Percentiles rank a stretch among this genome's conserved stretches.
These are phyloP conservation scores for Steinernema feltiae DNA, from an alignment of 1,140 invertebrate genomes.

Conservation along the genomic window DNA sequence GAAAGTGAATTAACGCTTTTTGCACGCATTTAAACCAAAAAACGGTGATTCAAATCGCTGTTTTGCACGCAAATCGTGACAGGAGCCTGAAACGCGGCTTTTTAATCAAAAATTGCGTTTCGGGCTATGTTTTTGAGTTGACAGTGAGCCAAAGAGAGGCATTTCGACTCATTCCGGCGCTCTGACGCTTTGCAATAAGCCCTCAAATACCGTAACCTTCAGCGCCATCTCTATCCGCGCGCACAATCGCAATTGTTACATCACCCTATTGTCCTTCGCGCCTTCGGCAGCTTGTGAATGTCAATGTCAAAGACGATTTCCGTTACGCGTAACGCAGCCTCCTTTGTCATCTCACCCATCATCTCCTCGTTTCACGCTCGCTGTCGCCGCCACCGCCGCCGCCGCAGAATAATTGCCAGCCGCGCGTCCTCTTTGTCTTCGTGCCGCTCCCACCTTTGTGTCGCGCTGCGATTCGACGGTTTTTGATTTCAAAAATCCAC, in stretches of 20 bases:
- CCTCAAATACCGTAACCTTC: background rate
- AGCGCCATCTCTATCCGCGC: background rate
- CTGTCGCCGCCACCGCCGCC: background rate
- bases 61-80: no score
- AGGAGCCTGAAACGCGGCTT: no score
- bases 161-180: no score
- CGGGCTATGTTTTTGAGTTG: no score
- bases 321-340: background rate
- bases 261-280: conserved; percentile 1
- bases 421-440: background rate
- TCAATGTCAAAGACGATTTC: conserved; percentile 4
- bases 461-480: background rate
- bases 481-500: background rate
- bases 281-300: background rate
- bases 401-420: conserved; percentile 7
- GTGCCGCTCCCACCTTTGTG: background rate
- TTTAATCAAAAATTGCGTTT: no score
- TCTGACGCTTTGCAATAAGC: no score
- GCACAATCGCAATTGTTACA: background rate
- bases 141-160: no score
- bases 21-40: no score
- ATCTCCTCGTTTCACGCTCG: background rate
- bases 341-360: background rate
- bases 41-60: no score
- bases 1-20: no score